Percentiles rank a stretch among this genome's conserved stretches.
Evolutionary conservation across 2,888 invertebrate genomes (phyloP).

Genomic region (Synanthedon formicaeformis): DNA sequence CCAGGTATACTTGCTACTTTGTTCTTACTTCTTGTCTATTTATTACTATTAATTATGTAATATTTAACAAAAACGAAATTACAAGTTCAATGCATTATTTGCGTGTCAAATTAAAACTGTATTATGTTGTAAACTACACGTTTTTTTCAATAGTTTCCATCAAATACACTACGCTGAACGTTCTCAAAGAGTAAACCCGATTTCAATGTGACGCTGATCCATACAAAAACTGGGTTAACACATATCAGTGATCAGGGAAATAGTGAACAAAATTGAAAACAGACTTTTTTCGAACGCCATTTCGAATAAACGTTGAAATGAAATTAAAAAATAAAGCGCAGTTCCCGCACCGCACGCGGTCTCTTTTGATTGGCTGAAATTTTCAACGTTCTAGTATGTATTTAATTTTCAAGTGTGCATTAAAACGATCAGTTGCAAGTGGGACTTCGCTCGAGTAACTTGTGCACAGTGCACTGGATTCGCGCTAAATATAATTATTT

Average conservation of each 20-base stretch:
- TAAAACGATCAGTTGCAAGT: background rate
- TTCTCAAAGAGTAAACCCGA: background rate
- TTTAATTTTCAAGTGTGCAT: background rate
- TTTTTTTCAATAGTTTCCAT: too few species aligned
- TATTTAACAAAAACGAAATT: too few species aligned
- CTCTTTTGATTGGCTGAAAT: background rate
- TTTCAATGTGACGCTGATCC: background rate
- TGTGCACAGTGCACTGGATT: too few species aligned
- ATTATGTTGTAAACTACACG: too few species aligned
- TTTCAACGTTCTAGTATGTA: background rate
- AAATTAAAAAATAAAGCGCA: background rate
- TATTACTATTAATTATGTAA: too few species aligned
- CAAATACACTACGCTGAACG: too few species aligned
- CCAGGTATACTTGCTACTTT: too few species aligned
- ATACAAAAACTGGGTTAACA: background rate
- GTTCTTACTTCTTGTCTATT: too few species aligned
- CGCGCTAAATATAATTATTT: too few species aligned
- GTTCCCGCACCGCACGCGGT: background rate
- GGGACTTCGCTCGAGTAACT: background rate
- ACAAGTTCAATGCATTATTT: too few species aligned
- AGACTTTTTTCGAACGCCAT: background rate
- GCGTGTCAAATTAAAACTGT: too few species aligned
- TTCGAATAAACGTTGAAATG: background rate
- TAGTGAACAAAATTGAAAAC: background rate
- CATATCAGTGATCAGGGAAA: background rate